phyloP scores from a whole-genome alignment of 1,140 invertebrate genomes.

The Hestina assimilis region DNA sequence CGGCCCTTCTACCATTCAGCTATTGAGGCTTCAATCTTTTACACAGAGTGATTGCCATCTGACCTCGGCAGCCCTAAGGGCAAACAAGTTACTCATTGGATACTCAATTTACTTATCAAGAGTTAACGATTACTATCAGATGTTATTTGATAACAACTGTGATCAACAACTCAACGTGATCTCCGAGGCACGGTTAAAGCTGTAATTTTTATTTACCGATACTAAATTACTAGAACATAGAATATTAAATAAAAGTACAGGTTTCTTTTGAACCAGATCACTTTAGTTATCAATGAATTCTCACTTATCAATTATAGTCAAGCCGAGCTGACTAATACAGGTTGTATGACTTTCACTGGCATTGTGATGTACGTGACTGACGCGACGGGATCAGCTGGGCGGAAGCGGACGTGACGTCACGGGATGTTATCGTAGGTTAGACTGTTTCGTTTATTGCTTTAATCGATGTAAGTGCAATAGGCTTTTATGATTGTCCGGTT shows the following conservation, averaged over 20 bases:
- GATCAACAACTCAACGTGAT: too few species aligned
- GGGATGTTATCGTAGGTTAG: constrained; percentile 49
- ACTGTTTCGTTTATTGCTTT: constrained; percentile 5
- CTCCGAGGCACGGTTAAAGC: too few species aligned
- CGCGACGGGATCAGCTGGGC: constrained; percentile 49
- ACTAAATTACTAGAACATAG: too few species aligned
- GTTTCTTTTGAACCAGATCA: neutral
- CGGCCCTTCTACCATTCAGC: too few species aligned
- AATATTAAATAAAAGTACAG: neutral
- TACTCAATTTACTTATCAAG: too few species aligned
- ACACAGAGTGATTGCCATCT: too few species aligned
- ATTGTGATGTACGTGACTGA: constrained; percentile 47
- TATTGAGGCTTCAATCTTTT: too few species aligned
- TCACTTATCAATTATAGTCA: constrained; percentile 10
- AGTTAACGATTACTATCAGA: too few species aligned
- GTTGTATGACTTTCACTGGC: constrained; percentile 53
- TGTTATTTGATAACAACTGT: too few species aligned
- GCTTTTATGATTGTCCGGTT: constrained; percentile 19
- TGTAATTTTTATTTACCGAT: too few species aligned
- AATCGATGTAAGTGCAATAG: constrained; percentile 7
- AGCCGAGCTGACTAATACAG: constrained; percentile 32
- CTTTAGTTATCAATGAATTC: neutral
- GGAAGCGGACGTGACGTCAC: constrained; percentile 63
- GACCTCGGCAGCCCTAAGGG: too few species aligned
- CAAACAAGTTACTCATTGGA: too few species aligned